These are phyloP conservation scores for Aspiorhynchus laticeps DNA, from an alignment of 2,113 vertebrate species.

Conservation along the genomic window DNA sequence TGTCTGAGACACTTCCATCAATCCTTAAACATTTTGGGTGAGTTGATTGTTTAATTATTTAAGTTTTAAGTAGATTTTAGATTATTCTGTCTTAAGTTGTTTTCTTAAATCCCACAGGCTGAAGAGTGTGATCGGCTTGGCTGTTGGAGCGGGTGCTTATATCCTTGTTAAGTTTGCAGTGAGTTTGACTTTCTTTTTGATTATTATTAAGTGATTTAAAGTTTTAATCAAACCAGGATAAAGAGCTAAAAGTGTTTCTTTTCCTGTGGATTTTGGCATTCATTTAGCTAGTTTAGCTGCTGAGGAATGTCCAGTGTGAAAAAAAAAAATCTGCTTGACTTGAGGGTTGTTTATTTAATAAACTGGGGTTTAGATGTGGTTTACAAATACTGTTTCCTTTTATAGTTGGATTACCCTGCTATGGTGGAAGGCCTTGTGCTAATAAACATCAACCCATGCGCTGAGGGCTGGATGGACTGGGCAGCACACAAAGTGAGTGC, in stretches of 20 bases:
- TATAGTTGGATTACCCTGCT: conserved; percentile 86
- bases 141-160: conserved; percentile 91
- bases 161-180: conserved; percentile 93
- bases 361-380: neutral
- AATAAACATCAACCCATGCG: conserved; percentile 97
- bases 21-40: conserved; percentile 96
- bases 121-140: conserved; percentile 91
- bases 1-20: conserved; percentile 89
- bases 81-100: neutral
- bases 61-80: neutral
- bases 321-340: neutral
- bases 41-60: conserved; percentile 50
- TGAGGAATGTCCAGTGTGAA: conserved; percentile 63
- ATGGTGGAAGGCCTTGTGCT: conserved; percentile 95
- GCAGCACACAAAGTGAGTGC: conserved; percentile 90
- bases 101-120: conserved; percentile 74
- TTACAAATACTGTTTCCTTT: conserved; percentile 36
- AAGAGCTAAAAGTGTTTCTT: conserved; percentile 59
- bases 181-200: conserved; percentile 70
- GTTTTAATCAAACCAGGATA: conserved; percentile 73
- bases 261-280: conserved; percentile 64
- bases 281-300: conserved; percentile 68
- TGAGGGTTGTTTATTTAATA: neutral
- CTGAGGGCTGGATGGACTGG: conserved; percentile 99
- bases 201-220: conserved; percentile 32